phyloP scores from a whole-genome alignment of 2,888 invertebrate species.

The Habroteleia sp. region DNA sequence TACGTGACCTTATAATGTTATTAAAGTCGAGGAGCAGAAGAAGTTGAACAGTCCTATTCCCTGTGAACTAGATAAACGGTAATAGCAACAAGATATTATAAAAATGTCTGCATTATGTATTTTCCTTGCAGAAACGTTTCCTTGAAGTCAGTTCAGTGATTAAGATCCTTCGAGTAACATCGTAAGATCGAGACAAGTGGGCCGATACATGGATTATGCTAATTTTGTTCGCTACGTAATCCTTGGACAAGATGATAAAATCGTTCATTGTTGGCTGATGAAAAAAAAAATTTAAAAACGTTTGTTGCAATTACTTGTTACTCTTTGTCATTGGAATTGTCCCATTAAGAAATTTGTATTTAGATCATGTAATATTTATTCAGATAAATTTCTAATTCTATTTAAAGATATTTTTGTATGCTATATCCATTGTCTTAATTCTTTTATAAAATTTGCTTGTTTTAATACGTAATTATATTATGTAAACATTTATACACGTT shows the following conservation, averaged over 20 bases:
- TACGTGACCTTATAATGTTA: slow-evolving; percentile 13
- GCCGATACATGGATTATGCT: slow-evolving; percentile 43
- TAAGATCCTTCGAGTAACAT: slow-evolving; percentile 35
- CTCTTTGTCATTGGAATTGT: too few species aligned
- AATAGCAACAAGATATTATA: slow-evolving; percentile 19
- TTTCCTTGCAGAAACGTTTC: slow-evolving; percentile 32
- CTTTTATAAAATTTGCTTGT: too few species aligned
- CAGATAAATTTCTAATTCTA: too few species aligned
- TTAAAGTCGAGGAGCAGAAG: neutral
- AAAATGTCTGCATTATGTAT: too few species aligned
- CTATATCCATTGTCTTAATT: too few species aligned
- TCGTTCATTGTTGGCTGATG: neutral
- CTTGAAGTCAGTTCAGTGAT: slow-evolving; percentile 30
- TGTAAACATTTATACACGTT: too few species aligned
- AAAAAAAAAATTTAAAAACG: too few species aligned
- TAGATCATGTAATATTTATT: too few species aligned
- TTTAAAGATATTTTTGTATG: too few species aligned
- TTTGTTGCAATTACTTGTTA: too few species aligned
- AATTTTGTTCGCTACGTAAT: slow-evolving; percentile 20
- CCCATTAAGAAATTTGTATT: too few species aligned
- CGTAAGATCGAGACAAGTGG: slow-evolving; percentile 38
- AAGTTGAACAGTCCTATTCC: slow-evolving; percentile 25
- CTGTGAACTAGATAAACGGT: slow-evolving; percentile 46
- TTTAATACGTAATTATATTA: too few species aligned
- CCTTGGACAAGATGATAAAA: slow-evolving; percentile 17